phyloP scores from a whole-genome alignment of 2,797 vertebrate species.

The Argentina silus region DNA sequence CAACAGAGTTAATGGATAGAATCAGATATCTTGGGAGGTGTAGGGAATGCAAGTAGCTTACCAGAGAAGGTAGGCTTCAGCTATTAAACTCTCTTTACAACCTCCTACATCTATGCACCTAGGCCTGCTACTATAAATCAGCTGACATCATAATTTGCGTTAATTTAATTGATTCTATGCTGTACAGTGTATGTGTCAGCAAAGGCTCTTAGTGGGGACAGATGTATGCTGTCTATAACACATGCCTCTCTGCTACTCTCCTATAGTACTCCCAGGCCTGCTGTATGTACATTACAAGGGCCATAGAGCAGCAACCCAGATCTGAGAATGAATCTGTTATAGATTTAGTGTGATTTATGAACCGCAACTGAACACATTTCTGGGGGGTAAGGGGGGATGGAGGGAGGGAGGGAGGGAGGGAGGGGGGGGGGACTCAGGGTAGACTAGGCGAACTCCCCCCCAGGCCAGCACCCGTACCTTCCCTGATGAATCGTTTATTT shows the following conservation, averaged over 20 bases:
- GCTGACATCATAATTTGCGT: too few species aligned
- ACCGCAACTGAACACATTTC: conserved; percentile 68
- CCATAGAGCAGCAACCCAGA: conserved; percentile 74
- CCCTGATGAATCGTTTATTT: conserved; percentile 67
- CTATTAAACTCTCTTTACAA: too few species aligned
- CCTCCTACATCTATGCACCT: too few species aligned
- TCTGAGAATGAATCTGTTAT: conserved; percentile 63
- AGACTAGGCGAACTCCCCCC: conserved; percentile 1
- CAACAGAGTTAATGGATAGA: background rate
- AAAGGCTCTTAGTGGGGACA: background rate
- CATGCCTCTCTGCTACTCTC: conserved; percentile 45
- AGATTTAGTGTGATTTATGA: conserved; percentile 79
- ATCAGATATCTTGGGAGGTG: background rate
- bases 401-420: too few species aligned
- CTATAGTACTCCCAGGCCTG: conserved; percentile 47
- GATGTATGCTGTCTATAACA: conserved; percentile 41
- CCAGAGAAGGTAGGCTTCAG: too few species aligned
- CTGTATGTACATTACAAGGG: conserved; percentile 72
- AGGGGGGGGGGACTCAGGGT: conserved; percentile 46
- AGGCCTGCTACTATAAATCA: too few species aligned
- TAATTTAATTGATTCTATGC: too few species aligned
- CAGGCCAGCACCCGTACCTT: conserved; percentile 20
- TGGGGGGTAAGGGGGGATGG: conserved; percentile 31
- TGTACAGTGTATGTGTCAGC: too few species aligned
- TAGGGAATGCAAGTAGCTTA: too few species aligned